Evolutionary conservation across 2,113 vertebrate genomes (phyloP), one percentile per base, ranked within the genome.

Genomic region (Steatornis caripensis): DNA sequence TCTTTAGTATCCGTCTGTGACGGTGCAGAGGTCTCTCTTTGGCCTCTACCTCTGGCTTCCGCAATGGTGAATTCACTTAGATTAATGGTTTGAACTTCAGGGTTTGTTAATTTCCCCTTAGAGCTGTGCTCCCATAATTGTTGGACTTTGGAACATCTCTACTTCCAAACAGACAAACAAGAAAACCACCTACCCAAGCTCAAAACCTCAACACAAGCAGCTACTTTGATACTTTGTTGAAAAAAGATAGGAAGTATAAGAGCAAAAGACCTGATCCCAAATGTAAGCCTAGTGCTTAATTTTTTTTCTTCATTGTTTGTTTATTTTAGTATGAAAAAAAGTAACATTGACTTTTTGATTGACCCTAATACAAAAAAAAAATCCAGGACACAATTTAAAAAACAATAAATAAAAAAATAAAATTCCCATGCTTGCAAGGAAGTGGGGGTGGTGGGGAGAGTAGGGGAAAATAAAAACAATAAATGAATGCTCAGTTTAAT

Each of bases 21-120:
- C 0, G 21, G 68, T 30, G 21, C 16, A 17, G 5, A 3, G 6
- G 18, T 20, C 34, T 51, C 49, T 34, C 41, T 64, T 64, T 6
- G 1, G 49, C 15, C 45, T 48, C 49, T 70, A 1, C 1, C 20
- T 26, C 15, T 0, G 1, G n/a, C 34, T 69, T 74, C 24, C 34
- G 34, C 79, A 45, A 12, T 37, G 37, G 11, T n/a, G 29, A 9
- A 45, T 79, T 85, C 65, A 18, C 30, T 12, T 51, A 65, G 15
- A 79, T n/a, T 29, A 65, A 7, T n/a, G 34, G 6, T n/a, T 79
- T 79, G 34, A 77, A 79, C 37, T 39, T 39, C 37, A 39, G 15
- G 16, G 19, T 71, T 51, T 65, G 9, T 48, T 53, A n/a, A 41
- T n/a, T 70, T 62, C 5, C 16, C 20, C 24, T 24, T 64, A 57